Percentiles rank a stretch among this genome's conserved stretches.
Evolutionary conservation across 2,888 invertebrate genomes (phyloP).

Genomic region (Pollenia amentaria): DNA sequence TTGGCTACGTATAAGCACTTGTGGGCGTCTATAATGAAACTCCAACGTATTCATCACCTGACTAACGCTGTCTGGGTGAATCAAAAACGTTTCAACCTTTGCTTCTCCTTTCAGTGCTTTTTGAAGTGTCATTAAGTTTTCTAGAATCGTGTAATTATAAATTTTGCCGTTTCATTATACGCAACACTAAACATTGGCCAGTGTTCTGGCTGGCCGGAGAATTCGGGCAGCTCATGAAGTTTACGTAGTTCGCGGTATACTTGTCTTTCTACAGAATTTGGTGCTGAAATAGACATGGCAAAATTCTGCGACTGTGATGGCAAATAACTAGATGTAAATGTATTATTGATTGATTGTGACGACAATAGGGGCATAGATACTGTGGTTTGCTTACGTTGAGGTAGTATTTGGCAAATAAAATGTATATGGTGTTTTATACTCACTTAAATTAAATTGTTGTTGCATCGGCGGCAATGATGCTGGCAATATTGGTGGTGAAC

Average conservation of each 20-base stretch:
- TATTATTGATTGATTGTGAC: not conserved
- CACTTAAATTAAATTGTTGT: constrained; percentile 17
- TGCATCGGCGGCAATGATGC: constrained; percentile 13
- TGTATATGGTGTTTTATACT: constrained; percentile 21
- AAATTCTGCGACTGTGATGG: constrained; percentile 1
- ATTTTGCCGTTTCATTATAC: constrained; percentile 66
- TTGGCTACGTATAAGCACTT: constrained; percentile 52
- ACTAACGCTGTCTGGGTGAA: too few species aligned
- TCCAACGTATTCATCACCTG: constrained; percentile 60
- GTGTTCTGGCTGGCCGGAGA: constrained; percentile 63
- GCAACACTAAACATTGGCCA: constrained; percentile 74
- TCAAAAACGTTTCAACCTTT: constrained; percentile 68
- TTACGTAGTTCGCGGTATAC: not conserved
- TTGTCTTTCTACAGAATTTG: constrained; percentile 6
- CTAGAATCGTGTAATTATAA: constrained; percentile 65
- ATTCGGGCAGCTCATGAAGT: constrained; percentile 21
- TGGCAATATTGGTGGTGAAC: not conserved
- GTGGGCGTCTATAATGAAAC: constrained; percentile 74
- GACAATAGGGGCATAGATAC: not conserved
- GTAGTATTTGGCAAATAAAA: constrained; percentile 32
- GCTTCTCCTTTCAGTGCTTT: constrained; percentile 68
- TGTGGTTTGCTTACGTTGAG: not conserved
- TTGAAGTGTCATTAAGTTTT: constrained; percentile 71
- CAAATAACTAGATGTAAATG: constrained; percentile 7
- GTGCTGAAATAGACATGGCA: not conserved